Conservation (phyloP, 2,888 invertebrate species). For the Scrobipalpa costella region DNA sequence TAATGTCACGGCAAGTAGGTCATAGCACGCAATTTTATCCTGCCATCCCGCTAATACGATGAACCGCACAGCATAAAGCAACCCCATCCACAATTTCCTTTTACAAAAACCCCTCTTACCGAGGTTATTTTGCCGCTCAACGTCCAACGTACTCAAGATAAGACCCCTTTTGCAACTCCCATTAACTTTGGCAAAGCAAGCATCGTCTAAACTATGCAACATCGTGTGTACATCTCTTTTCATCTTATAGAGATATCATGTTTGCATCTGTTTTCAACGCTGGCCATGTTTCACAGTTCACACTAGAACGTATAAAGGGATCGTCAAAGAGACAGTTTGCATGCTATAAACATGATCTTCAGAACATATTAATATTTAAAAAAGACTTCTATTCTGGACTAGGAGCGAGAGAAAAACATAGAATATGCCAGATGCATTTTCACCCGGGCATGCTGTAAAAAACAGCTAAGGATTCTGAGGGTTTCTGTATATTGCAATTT, state of each 20-base stretch:
- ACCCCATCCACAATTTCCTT: constrained; percentile 24
- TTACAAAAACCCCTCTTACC: constrained; percentile 15
- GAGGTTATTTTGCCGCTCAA: constrained; percentile 33
- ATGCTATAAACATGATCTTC: constrained; percentile 20
- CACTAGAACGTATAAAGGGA: constrained; percentile 40
- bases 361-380: neutral
- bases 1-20: too few species aligned
- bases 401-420: too few species aligned
- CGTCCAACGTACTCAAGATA: constrained; percentile 60
- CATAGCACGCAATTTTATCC: too few species aligned
- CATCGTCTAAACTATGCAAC: constrained; percentile 49
- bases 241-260: constrained; percentile 54
- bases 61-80: constrained; percentile 18
- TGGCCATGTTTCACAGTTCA: constrained; percentile 62
- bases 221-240: constrained; percentile 26
- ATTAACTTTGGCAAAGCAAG: constrained; percentile 75
- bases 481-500: too few species aligned
- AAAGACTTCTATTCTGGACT: too few species aligned
- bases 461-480: too few species aligned
- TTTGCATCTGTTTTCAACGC: constrained; percentile 74
- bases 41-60: too few species aligned
- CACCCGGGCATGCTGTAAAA: too few species aligned
- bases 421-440: too few species aligned
- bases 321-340: constrained; percentile 10
- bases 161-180: constrained; percentile 62